Base-by-base conservation (phyloP, 2,113 vertebrate genomes). In the Guaruba guarouba region DNA sequence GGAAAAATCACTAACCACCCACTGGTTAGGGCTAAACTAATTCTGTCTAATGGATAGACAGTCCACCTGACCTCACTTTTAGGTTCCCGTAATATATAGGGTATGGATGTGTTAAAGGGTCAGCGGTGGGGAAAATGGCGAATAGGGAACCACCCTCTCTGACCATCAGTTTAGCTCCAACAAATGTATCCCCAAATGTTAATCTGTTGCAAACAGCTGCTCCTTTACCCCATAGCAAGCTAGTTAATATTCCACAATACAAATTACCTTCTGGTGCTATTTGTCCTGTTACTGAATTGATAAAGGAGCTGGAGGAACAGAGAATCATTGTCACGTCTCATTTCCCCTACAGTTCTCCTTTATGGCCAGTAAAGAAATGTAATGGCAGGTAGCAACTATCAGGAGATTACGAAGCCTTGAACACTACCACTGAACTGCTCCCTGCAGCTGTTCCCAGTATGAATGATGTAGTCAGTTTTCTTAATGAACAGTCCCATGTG, bases 281-380 rank as follows among this genome's bases (percentile, higher is more conserved):
- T 93, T 7, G 6, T 88, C 83, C 68, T 44, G 27, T 92, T 96
- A 93, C 71, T 80, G 82, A 88, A 85, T 88, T 90, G 82, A 88
- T 90, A 95, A 93, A 93, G 54, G 52, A 88, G 49, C 41, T 83
- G 20, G 41, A 93, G 69, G 80, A 95, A 59, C 22, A 49, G n/a
- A 43, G 79, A 82, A 81, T 85, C 82, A 51, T 55, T 61, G 79
- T 90, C 91, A 88, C 4, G 1, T 82, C 82, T 92, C 57, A 92
- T 93, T 93, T 90, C 88, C 79, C 63, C 75, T 76, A 82, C 86
- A 88, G 20, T 86, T 92, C 86, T 93, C 89, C 76, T 88, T 90
- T 91, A 77, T 54, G 83, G 41, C 86, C 59, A 77, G 86, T 62
- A 80, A 91, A 86, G 86, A 83, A 81, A 91, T 12, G 24, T 86